Conservation (phyloP, 2,888 invertebrate genomes). For the Anarsia innoxiella region DNA sequence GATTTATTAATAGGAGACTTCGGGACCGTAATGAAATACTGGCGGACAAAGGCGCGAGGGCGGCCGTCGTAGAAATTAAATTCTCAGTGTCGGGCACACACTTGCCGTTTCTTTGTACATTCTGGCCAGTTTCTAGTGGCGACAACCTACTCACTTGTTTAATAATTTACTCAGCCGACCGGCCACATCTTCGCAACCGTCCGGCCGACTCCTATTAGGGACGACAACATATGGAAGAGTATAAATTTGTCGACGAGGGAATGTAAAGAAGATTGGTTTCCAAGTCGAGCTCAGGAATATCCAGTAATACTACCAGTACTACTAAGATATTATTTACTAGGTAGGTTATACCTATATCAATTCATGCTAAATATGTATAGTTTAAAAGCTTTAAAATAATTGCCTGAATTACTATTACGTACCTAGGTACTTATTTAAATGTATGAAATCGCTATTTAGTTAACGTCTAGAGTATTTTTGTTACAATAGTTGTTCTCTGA, state of each 20-base stretch:
- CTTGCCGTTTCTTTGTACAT: conserved; percentile 61
- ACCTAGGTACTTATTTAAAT: too few relatives aligned
- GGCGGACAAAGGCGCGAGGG: conserved; percentile 71
- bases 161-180: conserved; percentile 52
- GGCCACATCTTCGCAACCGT: conserved; percentile 17
- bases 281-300: conserved; percentile 55
- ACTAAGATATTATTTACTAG: too few relatives aligned
- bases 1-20: conserved; percentile 76
- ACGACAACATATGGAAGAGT: conserved; percentile 64
- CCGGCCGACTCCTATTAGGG: conserved; percentile 43
- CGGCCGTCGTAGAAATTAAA: conserved; percentile 70
- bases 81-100: conserved; percentile 54
- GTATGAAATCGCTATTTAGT: too few relatives aligned
- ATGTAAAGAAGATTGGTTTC: conserved; percentile 73
- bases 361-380: too few relatives aligned
- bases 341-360: too few relatives aligned
- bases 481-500: too few relatives aligned
- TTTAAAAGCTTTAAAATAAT: too few relatives aligned
- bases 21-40: conserved; percentile 74
- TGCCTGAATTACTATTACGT: too few relatives aligned
- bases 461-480: too few relatives aligned
- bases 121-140: too few relatives aligned
- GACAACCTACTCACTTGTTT: conserved; percentile 39
- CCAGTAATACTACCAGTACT: too few relatives aligned
- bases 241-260: conserved; percentile 72